These are phyloP conservation scores for Machimus rusticus DNA, from an alignment of 2,888 invertebrate species.

Conservation along the genomic window DNA sequence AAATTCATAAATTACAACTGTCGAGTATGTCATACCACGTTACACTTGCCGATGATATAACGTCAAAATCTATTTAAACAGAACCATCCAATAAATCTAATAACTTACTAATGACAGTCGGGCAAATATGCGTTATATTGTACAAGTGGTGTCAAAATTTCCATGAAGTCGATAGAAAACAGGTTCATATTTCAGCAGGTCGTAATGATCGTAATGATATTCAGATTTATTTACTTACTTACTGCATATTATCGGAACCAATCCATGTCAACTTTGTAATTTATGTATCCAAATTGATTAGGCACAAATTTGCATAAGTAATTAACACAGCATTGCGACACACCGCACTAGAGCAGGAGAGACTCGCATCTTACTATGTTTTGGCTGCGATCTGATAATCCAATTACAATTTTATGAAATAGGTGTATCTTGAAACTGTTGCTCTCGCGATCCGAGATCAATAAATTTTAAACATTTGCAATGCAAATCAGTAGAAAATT, in stretches of 20 bases:
- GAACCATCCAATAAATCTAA: neutral
- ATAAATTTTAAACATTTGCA: conserved; percentile 7
- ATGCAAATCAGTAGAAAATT: conserved; percentile 12
- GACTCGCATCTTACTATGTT: neutral
- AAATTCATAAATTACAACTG: neutral
- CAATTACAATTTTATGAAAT: conserved; percentile 5
- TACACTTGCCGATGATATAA: neutral
- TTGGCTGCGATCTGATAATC: neutral
- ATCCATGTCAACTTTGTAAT: conserved; percentile 7
- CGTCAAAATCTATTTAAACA: neutral
- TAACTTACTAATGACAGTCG: neutral
- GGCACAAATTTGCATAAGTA: conserved; percentile 9
- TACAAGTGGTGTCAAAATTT: neutral
- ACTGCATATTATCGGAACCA: neutral
- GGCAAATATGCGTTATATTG: neutral
- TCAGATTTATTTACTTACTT: conserved; percentile 11
- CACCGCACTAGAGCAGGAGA: neutral
- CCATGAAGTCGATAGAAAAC: neutral
- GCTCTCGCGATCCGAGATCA: neutral
- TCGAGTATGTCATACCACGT: neutral
- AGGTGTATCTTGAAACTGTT: neutral
- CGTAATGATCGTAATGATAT: neutral
- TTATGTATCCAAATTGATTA: conserved; percentile 28
- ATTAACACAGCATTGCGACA: neutral
- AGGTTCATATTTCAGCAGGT: neutral